Evolutionary conservation across 2,113 vertebrate genomes (phyloP), one percentile per base, ranked within the genome.

Genomic region (Oryzias javanicus): DNA sequence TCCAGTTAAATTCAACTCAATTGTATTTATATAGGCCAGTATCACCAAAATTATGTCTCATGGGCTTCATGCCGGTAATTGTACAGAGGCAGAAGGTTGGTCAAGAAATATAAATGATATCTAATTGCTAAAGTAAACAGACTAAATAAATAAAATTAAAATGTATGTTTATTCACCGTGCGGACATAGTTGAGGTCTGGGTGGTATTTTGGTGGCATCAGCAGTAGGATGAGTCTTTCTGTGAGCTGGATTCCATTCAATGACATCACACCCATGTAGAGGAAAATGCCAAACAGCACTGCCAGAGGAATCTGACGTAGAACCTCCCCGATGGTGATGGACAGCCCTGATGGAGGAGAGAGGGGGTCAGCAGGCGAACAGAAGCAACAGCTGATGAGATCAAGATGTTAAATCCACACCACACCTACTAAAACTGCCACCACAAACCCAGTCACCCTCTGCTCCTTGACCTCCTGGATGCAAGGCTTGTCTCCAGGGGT

Each of bases 391-490:
- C 10, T 1, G 0, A 18, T 18, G 35, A 35, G 1, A 6, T 4
- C n/a, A 22, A 22, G 15, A 4, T 4, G 1, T 24, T 49, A 2
- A 3, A 42, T 14, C 1, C 7, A 6, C 7, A 14, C 35, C 94
- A 1, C 89, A 98, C 96, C 96, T 0, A 98, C 96, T 0, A 98
- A 88, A 47, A 95, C 24, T 0, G 96, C 94, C 42, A 98, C 95
- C 71, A 98, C 84, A 55, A 98, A 91, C 57, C 95, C 95, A 0
- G 96, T 98, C 59, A 98, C 94, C 40, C 96, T 86, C 89, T 98
- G 96, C 82, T 98, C 96, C 85, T 96, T 97, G 57, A 98, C 94
- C 71, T 98, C 95, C 85, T 95, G 94, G 77, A 98, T 94, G 64
- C 93, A 93, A 47, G 95, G 94, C 81, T 95, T 97, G 78, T 98